Conservation (phyloP, 2,888 invertebrate genomes). For the Ormyrus labotus region DNA sequence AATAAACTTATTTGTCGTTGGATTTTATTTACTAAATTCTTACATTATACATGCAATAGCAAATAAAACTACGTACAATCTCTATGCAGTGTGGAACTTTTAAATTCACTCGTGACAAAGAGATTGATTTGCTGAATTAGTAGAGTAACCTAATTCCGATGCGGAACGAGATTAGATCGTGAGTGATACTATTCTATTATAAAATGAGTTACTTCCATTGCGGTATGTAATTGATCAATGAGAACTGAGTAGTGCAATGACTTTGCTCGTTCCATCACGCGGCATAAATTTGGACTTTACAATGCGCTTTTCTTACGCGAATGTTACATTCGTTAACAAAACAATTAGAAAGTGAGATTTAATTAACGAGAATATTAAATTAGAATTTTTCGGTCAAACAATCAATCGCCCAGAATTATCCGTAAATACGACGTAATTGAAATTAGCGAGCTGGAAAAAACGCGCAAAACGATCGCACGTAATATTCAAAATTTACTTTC, state of each 20-base stretch:
- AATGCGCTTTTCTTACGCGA: no score
- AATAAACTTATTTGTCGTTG: no score
- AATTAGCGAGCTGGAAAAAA: no score
- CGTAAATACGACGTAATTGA: no score
- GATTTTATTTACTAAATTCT: neutral
- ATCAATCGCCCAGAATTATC: no score
- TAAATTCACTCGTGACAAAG: constrained; percentile 18
- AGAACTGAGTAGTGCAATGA: constrained; percentile 25
- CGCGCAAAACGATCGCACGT: no score
- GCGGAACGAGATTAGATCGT: constrained; percentile 30
- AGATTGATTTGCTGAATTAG: constrained; percentile 35
- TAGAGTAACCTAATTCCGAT: constrained; percentile 33
- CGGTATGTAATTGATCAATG: constrained; percentile 33
- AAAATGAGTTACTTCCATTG: constrained; percentile 11
- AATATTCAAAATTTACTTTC: neutral
- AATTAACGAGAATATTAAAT: neutral
- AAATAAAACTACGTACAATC: no score
- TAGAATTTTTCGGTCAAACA: no score
- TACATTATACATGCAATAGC: no score
- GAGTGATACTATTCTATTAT: constrained; percentile 29
- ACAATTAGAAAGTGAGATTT: neutral
- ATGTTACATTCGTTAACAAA: neutral
- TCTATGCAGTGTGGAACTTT: no score
- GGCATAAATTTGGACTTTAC: neutral
- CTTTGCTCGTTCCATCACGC: neutral